These are phyloP conservation scores for Myopa testacea DNA, from an alignment of 2,888 invertebrate genomes.

Conservation along the genomic window DNA sequence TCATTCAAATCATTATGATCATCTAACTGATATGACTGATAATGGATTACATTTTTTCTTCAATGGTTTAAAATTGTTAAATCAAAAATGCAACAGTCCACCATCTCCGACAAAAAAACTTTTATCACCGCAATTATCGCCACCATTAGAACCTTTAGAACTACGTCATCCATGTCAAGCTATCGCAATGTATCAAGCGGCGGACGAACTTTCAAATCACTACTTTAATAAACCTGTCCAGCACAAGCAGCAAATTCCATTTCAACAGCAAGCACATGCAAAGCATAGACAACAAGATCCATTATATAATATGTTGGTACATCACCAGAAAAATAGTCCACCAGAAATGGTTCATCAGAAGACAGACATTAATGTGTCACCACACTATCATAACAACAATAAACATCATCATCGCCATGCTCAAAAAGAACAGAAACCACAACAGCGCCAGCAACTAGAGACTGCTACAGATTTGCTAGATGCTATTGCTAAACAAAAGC, in stretches of 20 bases:
- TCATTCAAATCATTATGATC: not conserved
- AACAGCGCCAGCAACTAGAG: not conserved
- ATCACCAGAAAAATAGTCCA: conserved; percentile 24
- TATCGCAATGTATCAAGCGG: conserved; percentile 44
- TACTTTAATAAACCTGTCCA: conserved; percentile 44
- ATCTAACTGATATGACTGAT: conserved; percentile 33
- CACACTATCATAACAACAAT: conserved; percentile 26
- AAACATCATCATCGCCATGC: not conserved
- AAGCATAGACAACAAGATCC: conserved; percentile 25
- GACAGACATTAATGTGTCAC: not conserved
- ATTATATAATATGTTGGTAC: not conserved
- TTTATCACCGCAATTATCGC: conserved; percentile 41
- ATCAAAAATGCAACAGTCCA: conserved; percentile 22
- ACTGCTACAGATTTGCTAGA: not conserved
- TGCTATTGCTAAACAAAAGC: not conserved
- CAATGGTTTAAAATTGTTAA: conserved; percentile 37
- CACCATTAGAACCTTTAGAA: conserved; percentile 45
- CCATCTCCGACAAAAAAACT: conserved; percentile 20
- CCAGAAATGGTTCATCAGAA: conserved; percentile 31
- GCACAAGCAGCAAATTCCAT: conserved; percentile 37
- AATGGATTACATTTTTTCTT: conserved; percentile 38
- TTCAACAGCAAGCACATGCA: conserved; percentile 7
- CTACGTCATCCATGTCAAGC: conserved; percentile 37
- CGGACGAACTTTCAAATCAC: conserved; percentile 45
- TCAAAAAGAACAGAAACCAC: not conserved